Base-by-base conservation (phyloP, 2,797 vertebrate genomes). In the Sebastes dallii region DNA sequence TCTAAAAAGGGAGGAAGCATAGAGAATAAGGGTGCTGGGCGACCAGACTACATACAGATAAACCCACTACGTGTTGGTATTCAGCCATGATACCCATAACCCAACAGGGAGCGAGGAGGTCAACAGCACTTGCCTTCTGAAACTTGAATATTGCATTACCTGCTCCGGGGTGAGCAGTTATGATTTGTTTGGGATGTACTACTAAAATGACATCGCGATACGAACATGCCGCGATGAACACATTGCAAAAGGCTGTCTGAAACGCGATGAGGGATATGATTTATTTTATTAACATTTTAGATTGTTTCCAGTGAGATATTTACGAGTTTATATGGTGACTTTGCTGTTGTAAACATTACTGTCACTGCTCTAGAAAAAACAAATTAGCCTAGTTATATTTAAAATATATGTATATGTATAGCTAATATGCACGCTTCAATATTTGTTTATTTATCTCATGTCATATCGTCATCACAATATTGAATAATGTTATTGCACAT, bases 51-150 rank as follows among this genome's bases (percentile, higher is more conserved):
- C 52, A 75, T 65, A 72, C 42, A 72, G 13, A 78, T 67, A 52
- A 65, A 68, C n/a, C 54, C 16, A 24, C 25, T 42, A 6, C 16
- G 13, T 59, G 66, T 77, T 83, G 24, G 50, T 78, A 61, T 87
- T 87, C 69, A 73, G 46, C 4, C n/a, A 56, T 16, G 22, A 71
- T 39, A 64, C 34, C 39, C 52, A 62, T 7, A 56, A 54, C 2
- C 8, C 27, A 79, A 10, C 34, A 65, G 66, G 32, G 66, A 70
- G 39, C 6, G 4, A 3, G 22, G 66, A 84, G 70, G 80, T 81
- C 42, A 78, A 61, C 42, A 55, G 8, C 39, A 70, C 30, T 75
- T 81, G 52, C 27, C 55, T 71, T 60, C 30, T 81, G 30, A 77
- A 81, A 62, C 3, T 3, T 73, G 30, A 72, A 71, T 62, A 70